Conservation (phyloP, 2,113 vertebrate species). For the Amblyornis subalaris region DNA sequence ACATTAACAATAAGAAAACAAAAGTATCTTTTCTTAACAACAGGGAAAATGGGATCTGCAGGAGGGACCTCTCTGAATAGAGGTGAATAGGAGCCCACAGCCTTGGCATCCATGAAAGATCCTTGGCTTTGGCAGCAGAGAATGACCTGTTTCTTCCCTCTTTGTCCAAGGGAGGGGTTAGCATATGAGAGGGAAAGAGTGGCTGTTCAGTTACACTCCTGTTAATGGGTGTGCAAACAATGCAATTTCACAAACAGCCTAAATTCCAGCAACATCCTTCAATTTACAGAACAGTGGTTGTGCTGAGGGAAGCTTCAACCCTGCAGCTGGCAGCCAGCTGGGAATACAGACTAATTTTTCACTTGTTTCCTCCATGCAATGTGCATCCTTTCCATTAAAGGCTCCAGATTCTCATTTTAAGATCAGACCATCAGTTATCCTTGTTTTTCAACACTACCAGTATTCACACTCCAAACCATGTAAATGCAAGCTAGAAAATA, state of each 20-base stretch:
- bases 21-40: background rate
- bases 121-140: background rate
- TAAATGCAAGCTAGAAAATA: background rate
- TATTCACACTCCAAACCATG: background rate
- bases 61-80: background rate
- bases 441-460: background rate
- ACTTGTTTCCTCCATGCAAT: background rate
- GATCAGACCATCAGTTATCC: background rate
- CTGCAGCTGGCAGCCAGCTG: background rate
- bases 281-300: background rate
- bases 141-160: background rate
- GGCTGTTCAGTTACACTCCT: background rate
- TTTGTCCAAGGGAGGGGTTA: background rate
- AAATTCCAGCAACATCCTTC: background rate
- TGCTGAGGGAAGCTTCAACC: background rate
- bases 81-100: background rate
- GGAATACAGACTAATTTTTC: background rate
- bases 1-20: background rate
- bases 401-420: background rate
- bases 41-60: background rate
- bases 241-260: background rate
- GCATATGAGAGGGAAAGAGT: background rate
- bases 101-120: background rate
- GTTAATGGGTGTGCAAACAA: accelerated
- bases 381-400: background rate